These are phyloP conservation scores for Aphidius colemani DNA, from an alignment of 2,888 invertebrate genomes.

Conservation along the genomic window DNA sequence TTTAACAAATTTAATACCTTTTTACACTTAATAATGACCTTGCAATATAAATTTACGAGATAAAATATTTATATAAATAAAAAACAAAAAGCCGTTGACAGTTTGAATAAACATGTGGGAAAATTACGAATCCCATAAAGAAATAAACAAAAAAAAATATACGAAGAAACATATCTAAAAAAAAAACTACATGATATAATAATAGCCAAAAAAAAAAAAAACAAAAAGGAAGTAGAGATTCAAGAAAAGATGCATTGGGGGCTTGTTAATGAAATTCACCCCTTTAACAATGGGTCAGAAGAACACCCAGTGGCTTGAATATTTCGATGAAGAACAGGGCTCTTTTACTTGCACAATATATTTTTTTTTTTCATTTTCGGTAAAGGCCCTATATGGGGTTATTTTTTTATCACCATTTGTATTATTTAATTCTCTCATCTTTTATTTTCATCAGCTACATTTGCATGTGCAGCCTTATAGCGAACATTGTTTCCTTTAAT, in stretches of 20 bases:
- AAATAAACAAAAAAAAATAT: conserved; percentile 12
- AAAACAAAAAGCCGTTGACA: conserved; percentile 13
- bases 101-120: conserved; percentile 14
- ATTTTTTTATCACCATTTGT: conserved; percentile 27
- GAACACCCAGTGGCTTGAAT: conserved; percentile 4
- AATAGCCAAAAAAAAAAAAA: conserved; percentile 11
- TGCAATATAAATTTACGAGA: too few relatives aligned
- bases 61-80: not conserved
- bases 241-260: conserved; percentile 34
- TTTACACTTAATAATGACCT: too few relatives aligned
- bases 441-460: conserved; percentile 23
- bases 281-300: conserved; percentile 39
- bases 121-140: not conserved
- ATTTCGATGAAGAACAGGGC: conserved; percentile 27
- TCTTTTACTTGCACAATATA: conserved; percentile 39
- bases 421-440: too few relatives aligned
- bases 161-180: conserved; percentile 5
- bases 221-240: conserved; percentile 19
- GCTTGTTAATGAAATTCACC: conserved; percentile 57
- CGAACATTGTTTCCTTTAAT: conserved; percentile 38
- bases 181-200: conserved; percentile 14
- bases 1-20: not conserved
- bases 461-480: conserved; percentile 37
- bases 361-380: conserved; percentile 30
- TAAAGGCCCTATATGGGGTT: conserved; percentile 23